Evolutionary conservation across 2,888 invertebrate species (phyloP).

Genomic region (Drosophila tripunctata): DNA sequence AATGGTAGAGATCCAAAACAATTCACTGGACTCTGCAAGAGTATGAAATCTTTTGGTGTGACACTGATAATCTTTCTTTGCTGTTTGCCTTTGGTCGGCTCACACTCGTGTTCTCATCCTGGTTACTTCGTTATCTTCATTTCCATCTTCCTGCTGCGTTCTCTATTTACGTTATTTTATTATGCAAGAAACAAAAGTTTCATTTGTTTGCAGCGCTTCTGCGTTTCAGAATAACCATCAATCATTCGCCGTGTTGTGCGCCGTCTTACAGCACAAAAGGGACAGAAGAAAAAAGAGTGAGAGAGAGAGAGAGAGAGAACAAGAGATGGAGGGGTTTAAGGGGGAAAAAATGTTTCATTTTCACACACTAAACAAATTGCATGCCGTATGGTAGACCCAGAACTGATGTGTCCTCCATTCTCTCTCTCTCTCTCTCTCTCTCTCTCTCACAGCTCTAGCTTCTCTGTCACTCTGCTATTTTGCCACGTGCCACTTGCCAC

Average conservation of each 20-base stretch:
- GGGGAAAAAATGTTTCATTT: conserved; percentile 72
- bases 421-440: not conserved
- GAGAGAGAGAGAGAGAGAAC: not conserved
- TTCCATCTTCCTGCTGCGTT: conserved; percentile 1
- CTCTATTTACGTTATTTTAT: conserved; percentile 64
- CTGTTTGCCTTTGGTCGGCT: not conserved
- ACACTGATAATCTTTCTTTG: not conserved
- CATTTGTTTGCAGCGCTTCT: conserved; percentile 73
- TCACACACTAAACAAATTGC: conserved; percentile 79
- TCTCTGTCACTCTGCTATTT: not conserved
- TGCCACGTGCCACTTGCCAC: conserved; percentile 38
- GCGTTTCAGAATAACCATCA: conserved; percentile 76
- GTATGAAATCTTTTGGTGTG: not conserved
- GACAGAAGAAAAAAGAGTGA: not conserved
- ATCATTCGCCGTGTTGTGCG: conserved; percentile 76
- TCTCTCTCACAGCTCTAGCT: not conserved
- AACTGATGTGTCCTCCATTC: conserved; percentile 28
- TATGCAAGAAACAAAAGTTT: conserved; percentile 81
- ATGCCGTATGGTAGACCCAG: conserved; percentile 40
- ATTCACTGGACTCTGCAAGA: not conserved
- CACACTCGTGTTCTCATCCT: not conserved
- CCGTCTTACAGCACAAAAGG: conserved; percentile 48
- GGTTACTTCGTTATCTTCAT: not conserved
- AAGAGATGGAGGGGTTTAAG: not conserved
- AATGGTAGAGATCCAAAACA: no score